Base-by-base conservation (phyloP, 1,140 invertebrate species). In the Aethina tumida region DNA sequence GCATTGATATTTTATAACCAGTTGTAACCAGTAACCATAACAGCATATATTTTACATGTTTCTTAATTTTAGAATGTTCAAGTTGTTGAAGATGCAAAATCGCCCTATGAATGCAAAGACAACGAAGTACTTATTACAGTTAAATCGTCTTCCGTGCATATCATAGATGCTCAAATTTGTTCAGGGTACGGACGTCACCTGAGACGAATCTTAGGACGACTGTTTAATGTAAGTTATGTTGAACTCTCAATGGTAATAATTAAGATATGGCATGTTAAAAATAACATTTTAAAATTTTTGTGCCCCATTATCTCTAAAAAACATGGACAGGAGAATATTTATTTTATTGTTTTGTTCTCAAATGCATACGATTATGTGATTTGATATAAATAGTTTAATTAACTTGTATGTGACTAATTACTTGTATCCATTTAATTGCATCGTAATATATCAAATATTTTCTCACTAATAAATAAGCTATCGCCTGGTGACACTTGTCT, bases 81-180 rank as follows among this genome's bases (percentile, higher is more conserved):
- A 15, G 47, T 71, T 28, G 57, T 72, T 35, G 73, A 78, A 36
- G 73, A 77, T 50, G 63, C 69, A 5, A 62, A 68, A 43, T 65
- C 71, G 36, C 75, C 74, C 20, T 60, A 53, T 17, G 66, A 74
- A 22, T 59, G 66, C 43, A 59, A 53, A n/a, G 64, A 71, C 1
- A 67, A 78, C 44, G 70, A 81, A 47, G 55, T 82, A 31, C 48
- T 81, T 30, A 67, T 82, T 26, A 71, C 76, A 65, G 77, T 82
- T 2, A 72, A 73, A 53, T 74, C 77, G 19, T 68, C 70, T 5
- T 71, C 75, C 4, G 56, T 82, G 27, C 73, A 79, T 46, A 54
- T 69, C 29, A 57, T 80, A n/a, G 79, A 82, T 55, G 58, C 71
- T 21, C 68, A 71, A 57, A 74, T 82, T 49, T 72, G 71, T 44